Conservation (phyloP, 2,888 invertebrate species). For the Cheilosia pagana region DNA sequence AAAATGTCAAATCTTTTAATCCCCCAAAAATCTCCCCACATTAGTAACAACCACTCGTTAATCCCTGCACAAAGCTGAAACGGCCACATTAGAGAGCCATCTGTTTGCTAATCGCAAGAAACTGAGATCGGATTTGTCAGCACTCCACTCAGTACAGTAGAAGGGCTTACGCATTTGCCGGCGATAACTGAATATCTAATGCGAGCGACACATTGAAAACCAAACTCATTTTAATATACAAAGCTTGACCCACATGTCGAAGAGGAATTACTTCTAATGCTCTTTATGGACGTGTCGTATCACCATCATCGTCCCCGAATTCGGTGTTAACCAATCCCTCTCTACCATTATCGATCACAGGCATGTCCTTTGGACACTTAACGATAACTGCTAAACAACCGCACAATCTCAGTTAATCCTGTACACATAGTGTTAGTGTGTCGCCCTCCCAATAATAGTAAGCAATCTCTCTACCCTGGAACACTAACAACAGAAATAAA, state of each 20-base stretch:
- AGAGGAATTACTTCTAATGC: slow-evolving; percentile 6
- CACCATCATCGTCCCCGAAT: slow-evolving; percentile 37
- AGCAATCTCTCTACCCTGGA: not conserved
- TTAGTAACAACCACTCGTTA: not conserved
- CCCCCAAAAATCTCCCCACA: not conserved
- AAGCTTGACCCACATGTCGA: slow-evolving; percentile 13
- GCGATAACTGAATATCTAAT: too few relatives aligned
- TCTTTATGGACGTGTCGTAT: slow-evolving; percentile 38
- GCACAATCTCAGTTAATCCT: slow-evolving; percentile 55
- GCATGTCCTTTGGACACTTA: slow-evolving; percentile 52
- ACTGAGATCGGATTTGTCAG: slow-evolving; percentile 43
- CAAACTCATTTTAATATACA: not conserved
- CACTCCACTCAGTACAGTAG: slow-evolving; percentile 20
- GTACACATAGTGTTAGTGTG: slow-evolving; percentile 34
- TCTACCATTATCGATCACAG: slow-evolving; percentile 46
- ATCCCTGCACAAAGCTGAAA: slow-evolving; percentile 6
- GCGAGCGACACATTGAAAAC: too few relatives aligned
- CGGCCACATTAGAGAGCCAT: not conserved
- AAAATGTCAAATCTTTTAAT: not conserved
- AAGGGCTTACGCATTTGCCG: not conserved
- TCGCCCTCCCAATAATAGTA: slow-evolving; percentile 4
- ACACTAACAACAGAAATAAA: slow-evolving; percentile 53
- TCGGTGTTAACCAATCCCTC: slow-evolving; percentile 51
- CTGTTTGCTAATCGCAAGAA: slow-evolving; percentile 39
- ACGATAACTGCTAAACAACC: slow-evolving; percentile 60